Percentiles rank a stretch among this genome's conserved stretches.
Conservation (phyloP, 1,140 invertebrate species). For the Oryzaephilus surinamensis region DNA sequence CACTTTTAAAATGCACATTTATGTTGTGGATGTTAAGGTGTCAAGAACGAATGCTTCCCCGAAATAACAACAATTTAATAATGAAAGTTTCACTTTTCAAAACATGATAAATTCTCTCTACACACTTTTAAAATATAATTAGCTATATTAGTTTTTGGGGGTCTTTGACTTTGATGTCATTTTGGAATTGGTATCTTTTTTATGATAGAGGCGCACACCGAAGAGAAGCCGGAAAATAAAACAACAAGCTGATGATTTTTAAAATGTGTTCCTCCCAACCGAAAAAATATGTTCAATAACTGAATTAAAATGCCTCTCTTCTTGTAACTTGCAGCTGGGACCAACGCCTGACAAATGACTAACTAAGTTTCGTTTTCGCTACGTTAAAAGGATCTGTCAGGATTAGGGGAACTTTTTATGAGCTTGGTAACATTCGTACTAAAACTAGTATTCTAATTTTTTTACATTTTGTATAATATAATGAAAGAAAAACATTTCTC, state of each 20-base stretch:
- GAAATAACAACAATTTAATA: too few relatives aligned
- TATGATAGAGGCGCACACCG: too few relatives aligned
- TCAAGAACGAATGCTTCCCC: not conserved
- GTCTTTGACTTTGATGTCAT: too few relatives aligned
- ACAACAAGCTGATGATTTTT: conserved; percentile 31
- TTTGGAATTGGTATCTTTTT: too few relatives aligned
- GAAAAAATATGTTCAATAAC: conserved; percentile 31
- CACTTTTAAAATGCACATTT: too few relatives aligned
- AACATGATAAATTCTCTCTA: too few relatives aligned
- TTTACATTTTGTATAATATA: not conserved
- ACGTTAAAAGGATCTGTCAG: conserved; percentile 17
- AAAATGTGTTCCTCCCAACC: conserved; percentile 25
- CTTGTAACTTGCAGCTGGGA: conserved; percentile 21
- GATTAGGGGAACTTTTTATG: conserved; percentile 12
- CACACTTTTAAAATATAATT: too few relatives aligned
- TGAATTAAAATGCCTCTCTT: conserved; percentile 27
- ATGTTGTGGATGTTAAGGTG: not conserved
- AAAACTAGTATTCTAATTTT: conserved; percentile 1
- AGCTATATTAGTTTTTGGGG: too few relatives aligned
- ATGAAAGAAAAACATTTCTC: too few relatives aligned
- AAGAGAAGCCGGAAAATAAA: too few relatives aligned
- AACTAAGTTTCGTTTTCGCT: conserved; percentile 23
- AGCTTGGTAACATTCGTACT: conserved; percentile 9
- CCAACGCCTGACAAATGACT: conserved; percentile 23
- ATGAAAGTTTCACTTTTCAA: too few relatives aligned